These are phyloP conservation scores for Phrynocephalus forsythii DNA, from an alignment of 2,797 vertebrate species.

Conservation along the genomic window DNA sequence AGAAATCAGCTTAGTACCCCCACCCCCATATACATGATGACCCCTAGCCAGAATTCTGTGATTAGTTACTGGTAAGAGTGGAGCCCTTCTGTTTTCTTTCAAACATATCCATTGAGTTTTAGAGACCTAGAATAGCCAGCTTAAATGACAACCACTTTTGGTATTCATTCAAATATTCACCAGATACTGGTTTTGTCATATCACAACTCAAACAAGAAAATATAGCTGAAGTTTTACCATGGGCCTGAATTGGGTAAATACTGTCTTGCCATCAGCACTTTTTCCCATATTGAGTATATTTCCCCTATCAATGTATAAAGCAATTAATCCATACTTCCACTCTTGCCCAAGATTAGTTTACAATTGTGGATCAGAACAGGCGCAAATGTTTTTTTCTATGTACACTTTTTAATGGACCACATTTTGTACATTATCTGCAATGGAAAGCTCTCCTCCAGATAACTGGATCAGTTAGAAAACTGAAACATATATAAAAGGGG, in stretches of 20 bases:
- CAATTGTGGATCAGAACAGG: background rate
- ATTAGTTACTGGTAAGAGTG: background rate
- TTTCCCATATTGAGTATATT: background rate
- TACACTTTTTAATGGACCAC: background rate
- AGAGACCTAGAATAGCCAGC: background rate
- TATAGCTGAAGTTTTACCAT: background rate
- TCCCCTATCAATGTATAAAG: background rate
- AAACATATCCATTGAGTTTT: background rate
- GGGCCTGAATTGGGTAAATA: background rate
- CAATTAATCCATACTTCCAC: background rate
- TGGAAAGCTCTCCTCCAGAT: background rate
- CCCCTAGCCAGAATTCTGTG: background rate
- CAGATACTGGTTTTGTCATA: background rate
- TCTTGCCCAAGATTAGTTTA: background rate
- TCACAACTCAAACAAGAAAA: background rate
- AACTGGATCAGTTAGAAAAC: background rate
- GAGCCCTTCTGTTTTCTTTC: background rate
- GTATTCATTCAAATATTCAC: background rate
- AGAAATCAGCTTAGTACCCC: background rate
- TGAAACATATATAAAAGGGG: fast-evolving
- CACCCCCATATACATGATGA: no score
- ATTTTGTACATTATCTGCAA: background rate
- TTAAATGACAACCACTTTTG: background rate
- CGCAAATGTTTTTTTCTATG: background rate
- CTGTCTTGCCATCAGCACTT: background rate